phyloP scores from a whole-genome alignment of 2,797 vertebrate species.

The Mormyrus proboscirostris region DNA sequence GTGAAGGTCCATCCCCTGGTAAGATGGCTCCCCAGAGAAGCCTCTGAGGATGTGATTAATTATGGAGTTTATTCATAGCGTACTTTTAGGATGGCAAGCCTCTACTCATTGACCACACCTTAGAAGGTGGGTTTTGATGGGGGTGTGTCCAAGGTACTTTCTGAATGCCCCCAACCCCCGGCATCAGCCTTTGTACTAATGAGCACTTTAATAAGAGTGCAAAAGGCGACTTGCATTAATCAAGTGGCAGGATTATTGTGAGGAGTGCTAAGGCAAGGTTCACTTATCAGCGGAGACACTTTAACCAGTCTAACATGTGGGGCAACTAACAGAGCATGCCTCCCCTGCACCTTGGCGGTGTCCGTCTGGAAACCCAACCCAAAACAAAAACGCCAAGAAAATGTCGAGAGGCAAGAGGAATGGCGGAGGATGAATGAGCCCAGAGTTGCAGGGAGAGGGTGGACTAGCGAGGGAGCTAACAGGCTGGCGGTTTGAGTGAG shows the following conservation, averaged over 20 bases:
- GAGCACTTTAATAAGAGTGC: constrained; percentile 74
- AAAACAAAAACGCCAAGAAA: not conserved
- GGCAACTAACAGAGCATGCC: constrained; percentile 48
- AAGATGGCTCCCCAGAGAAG: constrained; percentile 1
- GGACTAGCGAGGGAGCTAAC: not conserved
- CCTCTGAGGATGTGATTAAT: constrained; percentile 27
- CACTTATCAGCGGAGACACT: constrained; percentile 69
- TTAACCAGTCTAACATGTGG: constrained; percentile 71
- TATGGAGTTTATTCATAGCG: constrained; percentile 26
- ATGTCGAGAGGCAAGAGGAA: not conserved
- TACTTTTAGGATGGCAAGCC: constrained; percentile 11
- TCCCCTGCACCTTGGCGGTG: not conserved
- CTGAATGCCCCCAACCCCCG: not conserved
- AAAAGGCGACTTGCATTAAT: constrained; percentile 74
- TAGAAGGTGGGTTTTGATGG: constrained; percentile 10
- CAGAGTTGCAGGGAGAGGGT: not conserved
- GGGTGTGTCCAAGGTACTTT: not conserved
- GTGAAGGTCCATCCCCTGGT: constrained; percentile 14
- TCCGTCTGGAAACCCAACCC: not conserved
- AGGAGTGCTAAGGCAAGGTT: constrained; percentile 66
- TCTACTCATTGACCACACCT: constrained; percentile 22
- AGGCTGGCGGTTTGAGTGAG: not conserved
- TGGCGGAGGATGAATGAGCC: not conserved
- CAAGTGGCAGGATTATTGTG: constrained; percentile 67
- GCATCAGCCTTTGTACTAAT: constrained; percentile 55